A percentile compares a stretch with the other conserved stretches of the same genome.
These are phyloP conservation scores for Drosophila hydei DNA, from an alignment of 1,140 invertebrate genomes.

Conservation along the genomic window DNA sequence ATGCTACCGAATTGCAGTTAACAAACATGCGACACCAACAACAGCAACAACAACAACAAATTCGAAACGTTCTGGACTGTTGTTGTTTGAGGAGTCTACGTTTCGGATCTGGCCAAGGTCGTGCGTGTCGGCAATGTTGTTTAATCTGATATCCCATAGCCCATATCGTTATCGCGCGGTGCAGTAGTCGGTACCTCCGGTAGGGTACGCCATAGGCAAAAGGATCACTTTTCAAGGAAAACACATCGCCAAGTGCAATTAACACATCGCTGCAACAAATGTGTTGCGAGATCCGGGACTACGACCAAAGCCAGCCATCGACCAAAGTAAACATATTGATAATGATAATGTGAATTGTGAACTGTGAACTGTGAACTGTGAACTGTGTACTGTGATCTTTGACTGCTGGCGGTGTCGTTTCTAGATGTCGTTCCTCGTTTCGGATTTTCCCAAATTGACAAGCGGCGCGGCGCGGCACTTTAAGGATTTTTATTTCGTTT, in stretches of 20 bases:
- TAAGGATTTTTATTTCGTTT: conserved; percentile 47
- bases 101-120: conserved; percentile 40
- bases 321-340: conserved; percentile 66
- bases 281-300: conserved; percentile 34
- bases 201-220: conserved; percentile 27
- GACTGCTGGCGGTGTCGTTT: conserved; percentile 45
- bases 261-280: conserved; percentile 63
- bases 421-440: conserved; percentile 24
- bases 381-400: conserved; percentile 43
- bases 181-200: conserved; percentile 26
- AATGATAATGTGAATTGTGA: conserved; percentile 67
- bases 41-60: neutral
- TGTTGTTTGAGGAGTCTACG: conserved; percentile 15
- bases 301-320: neutral
- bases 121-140: conserved; percentile 61
- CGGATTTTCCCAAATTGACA: conserved; percentile 51
- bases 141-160: conserved; percentile 56
- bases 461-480: conserved; percentile 53
- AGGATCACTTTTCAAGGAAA: conserved; percentile 80
- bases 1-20: conserved; percentile 78
- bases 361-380: conserved; percentile 11
- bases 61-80: neutral
- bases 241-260: conserved; percentile 79
- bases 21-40: conserved; percentile 67
- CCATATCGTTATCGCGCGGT: conserved; percentile 59